A percentile compares a stretch with the other conserved stretches of the same genome.
Evolutionary conservation across 2,113 vertebrate species (phyloP).

Genomic region (Microtus richardsoni): DNA sequence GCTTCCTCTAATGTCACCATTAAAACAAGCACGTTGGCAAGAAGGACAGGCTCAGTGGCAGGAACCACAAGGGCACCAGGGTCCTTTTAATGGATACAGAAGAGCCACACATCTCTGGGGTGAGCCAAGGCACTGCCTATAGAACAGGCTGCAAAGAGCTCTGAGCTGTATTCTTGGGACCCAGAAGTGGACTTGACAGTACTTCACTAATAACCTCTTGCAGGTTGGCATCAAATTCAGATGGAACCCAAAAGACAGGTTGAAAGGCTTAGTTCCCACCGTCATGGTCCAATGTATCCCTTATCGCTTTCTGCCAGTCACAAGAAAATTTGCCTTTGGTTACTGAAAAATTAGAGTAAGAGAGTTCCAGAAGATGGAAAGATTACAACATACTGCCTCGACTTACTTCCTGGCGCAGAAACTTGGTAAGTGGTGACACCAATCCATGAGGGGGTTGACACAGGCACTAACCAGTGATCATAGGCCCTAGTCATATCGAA

Average conservation of each 20-base stretch:
- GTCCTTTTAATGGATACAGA: neutral
- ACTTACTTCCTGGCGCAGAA: accelerated
- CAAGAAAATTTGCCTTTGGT: neutral
- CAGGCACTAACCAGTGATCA: accelerated
- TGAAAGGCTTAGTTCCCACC: no score
- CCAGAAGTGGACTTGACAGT: neutral
- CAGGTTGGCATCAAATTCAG: neutral
- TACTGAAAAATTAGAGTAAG: neutral
- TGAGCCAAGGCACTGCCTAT: accelerated
- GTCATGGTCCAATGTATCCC: accelerated
- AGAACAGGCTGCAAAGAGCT: no score
- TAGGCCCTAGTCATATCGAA: accelerated
- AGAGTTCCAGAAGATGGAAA: neutral
- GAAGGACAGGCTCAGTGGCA: neutral
- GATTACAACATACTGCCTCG: accelerated
- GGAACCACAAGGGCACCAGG: neutral
- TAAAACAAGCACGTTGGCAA: neutral
- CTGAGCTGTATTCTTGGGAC: no score
- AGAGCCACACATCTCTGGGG: no score
- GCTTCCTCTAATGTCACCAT: no score
- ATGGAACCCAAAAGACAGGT: neutral
- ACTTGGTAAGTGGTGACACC: no score
- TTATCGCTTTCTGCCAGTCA: accelerated
- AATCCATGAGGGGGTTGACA: neutral
- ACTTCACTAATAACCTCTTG: accelerated